Conservation (phyloP, 1,140 invertebrate species). For the Ditylenchus dipsaci region DNA sequence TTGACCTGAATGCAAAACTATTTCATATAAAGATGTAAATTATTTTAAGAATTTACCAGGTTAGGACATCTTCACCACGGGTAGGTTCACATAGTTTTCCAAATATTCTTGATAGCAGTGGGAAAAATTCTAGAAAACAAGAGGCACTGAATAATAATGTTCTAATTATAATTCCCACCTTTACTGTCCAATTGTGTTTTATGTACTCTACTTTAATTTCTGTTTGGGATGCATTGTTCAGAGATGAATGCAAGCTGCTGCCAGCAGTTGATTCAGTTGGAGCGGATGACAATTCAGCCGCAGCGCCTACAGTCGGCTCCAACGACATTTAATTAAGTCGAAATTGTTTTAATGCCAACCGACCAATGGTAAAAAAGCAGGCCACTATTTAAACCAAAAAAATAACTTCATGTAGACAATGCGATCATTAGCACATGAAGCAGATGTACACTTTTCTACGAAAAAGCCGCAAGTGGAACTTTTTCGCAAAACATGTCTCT, state of each 20-base stretch:
- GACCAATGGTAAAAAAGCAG: too few relatives aligned
- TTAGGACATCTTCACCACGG: slow-evolving; percentile 51
- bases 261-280: slow-evolving; percentile 25
- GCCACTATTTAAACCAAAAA: too few relatives aligned
- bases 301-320: slow-evolving; percentile 25
- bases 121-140: slow-evolving; percentile 33
- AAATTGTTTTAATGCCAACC: too few relatives aligned
- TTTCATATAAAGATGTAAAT: too few relatives aligned
- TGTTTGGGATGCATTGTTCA: slow-evolving; percentile 55
- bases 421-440: too few relatives aligned
- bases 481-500: too few relatives aligned
- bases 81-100: slow-evolving; percentile 55
- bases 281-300: slow-evolving; percentile 30
- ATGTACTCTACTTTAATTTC: slow-evolving; percentile 53
- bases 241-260: slow-evolving; percentile 15
- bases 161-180: slow-evolving; percentile 5
- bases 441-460: too few relatives aligned
- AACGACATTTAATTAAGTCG: background rate
- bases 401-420: too few relatives aligned
- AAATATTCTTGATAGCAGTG: slow-evolving; percentile 54
- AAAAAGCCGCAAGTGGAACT: too few relatives aligned
- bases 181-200: slow-evolving; percentile 54
- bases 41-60: slow-evolving; percentile 32
- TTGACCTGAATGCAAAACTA: slow-evolving; percentile 28
- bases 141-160: background rate